Base-by-base conservation (phyloP, 2,888 invertebrate species). In the Eremobia ochroleuca region DNA sequence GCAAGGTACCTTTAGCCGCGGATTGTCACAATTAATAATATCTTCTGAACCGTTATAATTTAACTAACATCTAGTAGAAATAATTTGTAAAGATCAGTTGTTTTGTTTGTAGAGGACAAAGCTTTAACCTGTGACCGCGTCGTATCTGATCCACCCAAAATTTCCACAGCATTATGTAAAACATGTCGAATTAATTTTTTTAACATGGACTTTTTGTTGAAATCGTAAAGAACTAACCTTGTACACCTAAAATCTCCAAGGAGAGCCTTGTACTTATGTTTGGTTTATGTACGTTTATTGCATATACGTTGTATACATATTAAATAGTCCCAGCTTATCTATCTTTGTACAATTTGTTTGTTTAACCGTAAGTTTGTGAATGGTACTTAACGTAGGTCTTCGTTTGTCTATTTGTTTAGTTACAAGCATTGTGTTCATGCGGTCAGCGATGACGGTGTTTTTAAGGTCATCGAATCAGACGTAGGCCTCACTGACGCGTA, bases 381-480 rank as follows among this genome's bases (percentile, higher is more conserved):
- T 82, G 75, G 83, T 77, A 69, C 81, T 75, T 76, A 71, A 82
- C 21, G 65, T 83, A 87, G 76, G 71, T 81, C 73, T 64, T 52
- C 15, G 68, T 74, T 80, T 71, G 71, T 81, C 71, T 83, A 73
- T 80, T 82, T 76, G 65, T 81, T 62, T 77, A 77, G 72, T 81
- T 79, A 82, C 79, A 87, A 85, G 85, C 90, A 84, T 86, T 87
- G 91, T 91, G 87, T 85, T 88, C 89, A 91, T 94, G 93, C 94
- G 92, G 94, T 94, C 94, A 94, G 91, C 92, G 89, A 91, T 94
- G 94, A 94, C 94, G 93, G 82, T 78, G 84, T 81, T 82, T 83
- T 69, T 92, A 92, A 94, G 94, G 93, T 92, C 93, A 92, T 82
- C 85, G 79, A 67, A 80, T 65, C 58, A 67, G 69, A 72, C 69